A percentile compares a stretch with the other conserved stretches of the same genome.
phyloP scores from a whole-genome alignment of 2,797 vertebrate species.

The Tapirus indicus region DNA sequence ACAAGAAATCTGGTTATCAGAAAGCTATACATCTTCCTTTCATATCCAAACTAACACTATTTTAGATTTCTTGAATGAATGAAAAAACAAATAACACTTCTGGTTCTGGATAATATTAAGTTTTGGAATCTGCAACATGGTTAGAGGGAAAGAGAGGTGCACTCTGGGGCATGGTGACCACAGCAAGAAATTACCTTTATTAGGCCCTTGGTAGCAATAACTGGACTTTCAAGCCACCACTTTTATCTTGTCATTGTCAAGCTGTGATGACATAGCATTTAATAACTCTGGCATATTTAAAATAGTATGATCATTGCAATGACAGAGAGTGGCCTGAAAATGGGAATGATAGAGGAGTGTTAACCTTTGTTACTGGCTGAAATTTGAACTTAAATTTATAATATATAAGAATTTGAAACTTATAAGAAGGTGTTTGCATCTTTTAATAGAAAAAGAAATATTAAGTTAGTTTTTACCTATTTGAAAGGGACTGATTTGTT shows the following conservation, averaged over 20 bases:
- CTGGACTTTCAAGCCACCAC: neutral
- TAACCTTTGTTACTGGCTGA: neutral
- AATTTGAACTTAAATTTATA: slow-evolving; percentile 11
- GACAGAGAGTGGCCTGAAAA: neutral
- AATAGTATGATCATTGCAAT: neutral
- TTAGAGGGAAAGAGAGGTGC: fast-evolving
- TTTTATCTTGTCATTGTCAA: neutral
- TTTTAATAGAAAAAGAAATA: slow-evolving; percentile 52
- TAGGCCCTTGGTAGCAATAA: neutral
- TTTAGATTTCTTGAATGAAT: neutral
- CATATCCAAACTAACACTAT: neutral
- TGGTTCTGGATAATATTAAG: neutral
- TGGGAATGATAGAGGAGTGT: neutral
- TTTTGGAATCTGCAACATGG: neutral
- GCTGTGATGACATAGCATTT: neutral
- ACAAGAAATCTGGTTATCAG: neutral
- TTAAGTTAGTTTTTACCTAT: slow-evolving; percentile 56
- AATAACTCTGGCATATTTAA: neutral
- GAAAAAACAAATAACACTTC: neutral
- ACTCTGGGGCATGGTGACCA: neutral
- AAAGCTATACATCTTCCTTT: neutral
- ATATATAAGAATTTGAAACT: neutral
- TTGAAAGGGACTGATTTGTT: slow-evolving; percentile 53
- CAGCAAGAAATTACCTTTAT: neutral
- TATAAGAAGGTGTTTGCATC: neutral